These are phyloP conservation scores for Suncus etruscus DNA, from an alignment of 2,113 vertebrate genomes.

Conservation along the genomic window DNA sequence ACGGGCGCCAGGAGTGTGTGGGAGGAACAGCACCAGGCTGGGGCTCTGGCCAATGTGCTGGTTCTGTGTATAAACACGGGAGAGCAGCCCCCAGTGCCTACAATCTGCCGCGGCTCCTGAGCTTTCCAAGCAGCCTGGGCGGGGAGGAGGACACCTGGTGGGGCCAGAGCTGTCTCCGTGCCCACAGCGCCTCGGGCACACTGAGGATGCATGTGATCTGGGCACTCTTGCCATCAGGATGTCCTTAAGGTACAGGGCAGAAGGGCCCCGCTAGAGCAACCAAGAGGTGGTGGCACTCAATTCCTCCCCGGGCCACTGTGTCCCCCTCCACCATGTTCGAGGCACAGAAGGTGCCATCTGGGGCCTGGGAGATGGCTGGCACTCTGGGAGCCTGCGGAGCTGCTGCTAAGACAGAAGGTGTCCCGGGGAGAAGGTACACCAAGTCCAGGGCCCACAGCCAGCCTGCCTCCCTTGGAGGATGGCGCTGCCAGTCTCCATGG, in stretches of 20 bases:
- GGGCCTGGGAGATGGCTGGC: constrained; percentile 69
- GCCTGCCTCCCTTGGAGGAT: constrained; percentile 41
- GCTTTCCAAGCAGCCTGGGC: constrained; percentile 77
- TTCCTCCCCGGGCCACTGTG: neutral
- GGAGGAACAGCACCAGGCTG: constrained; percentile 71
- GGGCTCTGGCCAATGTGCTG: constrained; percentile 67
- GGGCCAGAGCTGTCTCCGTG: constrained; percentile 26
- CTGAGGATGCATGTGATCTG: neutral
- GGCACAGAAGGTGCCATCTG: constrained; percentile 74
- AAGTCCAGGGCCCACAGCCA: constrained; percentile 66
- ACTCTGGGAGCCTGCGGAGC: constrained; percentile 60
- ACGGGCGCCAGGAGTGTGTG: constrained; percentile 70
- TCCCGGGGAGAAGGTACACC: constrained; percentile 70
- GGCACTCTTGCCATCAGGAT: neutral
- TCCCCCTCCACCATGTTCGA: constrained; percentile 37
- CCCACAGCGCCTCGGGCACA: neutral
- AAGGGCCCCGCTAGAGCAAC: constrained; percentile 41
- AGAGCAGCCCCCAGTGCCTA: constrained; percentile 75
- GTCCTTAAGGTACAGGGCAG: constrained; percentile 49
- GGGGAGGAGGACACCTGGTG: constrained; percentile 47
- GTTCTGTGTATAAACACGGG: constrained; percentile 83
- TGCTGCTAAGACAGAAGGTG: constrained; percentile 77
- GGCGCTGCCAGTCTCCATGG: constrained; percentile 78
- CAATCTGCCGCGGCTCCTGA: constrained; percentile 82
- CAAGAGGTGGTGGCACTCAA: constrained; percentile 12